A percentile compares a stretch with the other conserved stretches of the same genome.
Evolutionary conservation across 2,113 vertebrate genomes (phyloP).

Genomic region (Sturnus vulgaris): DNA sequence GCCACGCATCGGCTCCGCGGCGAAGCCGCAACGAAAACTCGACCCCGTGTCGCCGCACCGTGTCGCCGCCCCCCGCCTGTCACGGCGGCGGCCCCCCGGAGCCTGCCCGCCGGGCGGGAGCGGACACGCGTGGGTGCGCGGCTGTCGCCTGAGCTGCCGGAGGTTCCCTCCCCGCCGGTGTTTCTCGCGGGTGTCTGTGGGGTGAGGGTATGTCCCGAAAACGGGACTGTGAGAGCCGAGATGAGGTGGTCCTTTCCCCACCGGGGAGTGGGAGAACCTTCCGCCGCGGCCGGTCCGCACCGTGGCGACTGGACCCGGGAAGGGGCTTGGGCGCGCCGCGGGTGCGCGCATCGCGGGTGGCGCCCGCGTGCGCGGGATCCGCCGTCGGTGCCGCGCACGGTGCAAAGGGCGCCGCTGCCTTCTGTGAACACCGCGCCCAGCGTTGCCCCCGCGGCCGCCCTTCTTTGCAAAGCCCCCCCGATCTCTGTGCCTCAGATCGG

Average conservation of each 20-base stretch:
- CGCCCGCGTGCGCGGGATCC: neutral
- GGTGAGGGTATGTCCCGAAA: neutral
- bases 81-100: neutral
- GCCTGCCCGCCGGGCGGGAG: neutral
- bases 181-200: neutral
- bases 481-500: too few relatives aligned
- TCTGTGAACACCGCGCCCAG: neutral
- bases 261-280: neutral
- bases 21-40: conserved; percentile 37
- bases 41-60: neutral
- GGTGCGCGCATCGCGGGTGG: neutral
- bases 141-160: neutral
- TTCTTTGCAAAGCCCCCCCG: neutral
- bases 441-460: neutral
- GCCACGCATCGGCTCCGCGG: neutral
- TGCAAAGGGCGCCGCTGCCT: neutral
- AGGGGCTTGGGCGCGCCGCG: neutral
- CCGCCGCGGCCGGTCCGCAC: neutral
- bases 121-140: neutral
- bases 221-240: neutral
- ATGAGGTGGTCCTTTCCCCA: too few relatives aligned
- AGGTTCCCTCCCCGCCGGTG: neutral
- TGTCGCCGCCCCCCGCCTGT: neutral
- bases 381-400: neutral
- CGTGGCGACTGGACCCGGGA: neutral